Evolutionary conservation across 2,113 vertebrate species (phyloP), one percentile per base, ranked within the genome.

Genomic region (Cryptotis parvus): DNA sequence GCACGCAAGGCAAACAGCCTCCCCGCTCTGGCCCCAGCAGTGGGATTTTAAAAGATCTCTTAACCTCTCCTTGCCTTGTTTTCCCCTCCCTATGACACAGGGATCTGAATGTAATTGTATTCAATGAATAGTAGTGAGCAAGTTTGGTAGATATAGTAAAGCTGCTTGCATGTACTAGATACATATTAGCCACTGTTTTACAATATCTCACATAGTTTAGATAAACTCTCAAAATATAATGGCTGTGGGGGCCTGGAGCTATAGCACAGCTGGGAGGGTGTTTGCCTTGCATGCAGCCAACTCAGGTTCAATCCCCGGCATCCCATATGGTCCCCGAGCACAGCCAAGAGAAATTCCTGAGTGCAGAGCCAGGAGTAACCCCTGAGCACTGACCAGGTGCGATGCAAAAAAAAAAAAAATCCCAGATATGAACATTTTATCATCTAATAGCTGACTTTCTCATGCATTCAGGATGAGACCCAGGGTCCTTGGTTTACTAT

Each of bases 221-320:
- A 27, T 24, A 79, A 90, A 92, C 35, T 61, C 37, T 58, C 58
- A 83, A 92, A 93, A 87, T 41, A 82, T 15, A n/a, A n/a, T n/a
- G n/a, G n/a, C n/a, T n/a, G n/a, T n/a, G n/a, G n/a, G n/a, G n/a
- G n/a, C n/a, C n/a, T n/a, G n/a, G n/a, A n/a, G n/a, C n/a, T n/a
- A n/a, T n/a, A n/a, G n/a, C n/a, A n/a, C n/a, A n/a, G n/a, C n/a
- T n/a, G n/a, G n/a, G n/a, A n/a, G n/a, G n/a, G n/a, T n/a, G n/a
- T n/a, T n/a, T n/a, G n/a, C n/a, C n/a, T n/a, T n/a, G n/a, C n/a
- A n/a, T n/a, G n/a, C n/a, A n/a, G n/a, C n/a, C n/a, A n/a, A n/a
- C n/a, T n/a, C n/a, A n/a, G n/a, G n/a, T n/a, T n/a, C n/a, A n/a
- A n/a, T n/a, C n/a, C n/a, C n/a, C n/a, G n/a, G n/a, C n/a, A n/a